A percentile compares a stretch with the other conserved stretches of the same genome.
Evolutionary conservation across 2,113 vertebrate genomes (phyloP).

Genomic region (Egretta garzetta): DNA sequence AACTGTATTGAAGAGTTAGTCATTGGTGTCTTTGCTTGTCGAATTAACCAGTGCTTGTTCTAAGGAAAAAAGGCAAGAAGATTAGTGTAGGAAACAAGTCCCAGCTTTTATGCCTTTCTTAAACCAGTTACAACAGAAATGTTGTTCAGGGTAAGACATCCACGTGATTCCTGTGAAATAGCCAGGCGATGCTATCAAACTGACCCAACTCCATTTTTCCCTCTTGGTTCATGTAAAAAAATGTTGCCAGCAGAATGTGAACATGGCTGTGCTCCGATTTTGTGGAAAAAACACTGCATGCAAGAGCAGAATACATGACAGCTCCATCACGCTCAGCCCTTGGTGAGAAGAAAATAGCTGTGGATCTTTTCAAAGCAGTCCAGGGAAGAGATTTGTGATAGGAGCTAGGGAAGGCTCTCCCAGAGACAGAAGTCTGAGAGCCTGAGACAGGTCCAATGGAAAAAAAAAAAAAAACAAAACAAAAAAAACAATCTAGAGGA

Average conservation of each 20-base stretch:
- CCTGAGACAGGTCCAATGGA: not conserved
- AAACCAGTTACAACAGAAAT: not conserved
- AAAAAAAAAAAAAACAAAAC: not conserved
- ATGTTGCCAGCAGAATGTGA: too few relatives aligned
- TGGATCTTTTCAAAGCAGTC: not conserved
- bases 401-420: not conserved
- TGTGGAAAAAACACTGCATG: too few relatives aligned
- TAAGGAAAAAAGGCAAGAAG: conserved; percentile 47
- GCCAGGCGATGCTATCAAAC: not conserved
- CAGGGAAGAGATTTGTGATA: not conserved
- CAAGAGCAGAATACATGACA: not conserved
- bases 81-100: not conserved
- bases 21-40: conserved; percentile 98
- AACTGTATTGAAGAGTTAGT: conserved; percentile 91
- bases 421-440: not conserved
- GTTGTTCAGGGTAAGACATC: not conserved
- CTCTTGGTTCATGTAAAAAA: not conserved
- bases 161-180: not conserved
- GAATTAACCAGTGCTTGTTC: conserved; percentile 98
- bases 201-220: rapidly evolving
- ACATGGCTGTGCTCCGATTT: too few relatives aligned
- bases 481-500: not conserved
- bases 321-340: not conserved
- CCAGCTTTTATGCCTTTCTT: not conserved
- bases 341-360: not conserved